Evolutionary conservation across 2,797 vertebrate species (phyloP), one percentile per base, ranked within the genome.

Genomic region (Arvicola amphibius): DNA sequence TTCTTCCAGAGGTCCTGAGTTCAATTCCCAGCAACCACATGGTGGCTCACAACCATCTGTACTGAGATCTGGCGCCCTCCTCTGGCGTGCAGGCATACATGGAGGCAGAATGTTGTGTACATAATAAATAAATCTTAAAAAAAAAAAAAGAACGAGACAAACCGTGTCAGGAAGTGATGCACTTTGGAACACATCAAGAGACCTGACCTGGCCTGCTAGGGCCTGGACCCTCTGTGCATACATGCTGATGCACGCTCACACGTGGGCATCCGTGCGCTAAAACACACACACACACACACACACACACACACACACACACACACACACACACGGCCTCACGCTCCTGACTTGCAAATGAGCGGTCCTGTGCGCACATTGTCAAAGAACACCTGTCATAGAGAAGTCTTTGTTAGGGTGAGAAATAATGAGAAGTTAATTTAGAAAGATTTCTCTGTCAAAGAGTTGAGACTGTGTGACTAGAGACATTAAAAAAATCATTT

Each of bases 391-490:
- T 96, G 96, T 94, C 81, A 88, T 67, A 0, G 73, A 77, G 74
- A 95, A 73, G 78, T 61, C 90, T 97, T 91, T 92, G 79, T 96
- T 88, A 81, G 91, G 76, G 85, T 51, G 90, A 96, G 96, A 90
- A 96, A 91, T 88, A 92, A 93, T 48, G 69, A 81, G 80, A 93
- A 65, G 89, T 92, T 92, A 96, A 93, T 93, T 96, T 95, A 95
- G 95, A 92, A 96, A 91, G 34, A 65, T 73, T 59, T 81, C 73
- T 90, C 65, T 95, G 89, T 92, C 94, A 91, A 69, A 90, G 32
- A 90, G 74, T 80, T 93, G 87, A 94, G 93, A 56, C 73, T 27
- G 43, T 73, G 59, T 63, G 93, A 93, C 79, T 77, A 76, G 88
- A 13, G 91, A 48, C 77, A 48, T 88, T 96, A 51, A 80, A 91